Evolutionary conservation across 2,888 invertebrate species (phyloP), one percentile per base, ranked within the genome.

Genomic region (Ichneumoninae sp.): DNA sequence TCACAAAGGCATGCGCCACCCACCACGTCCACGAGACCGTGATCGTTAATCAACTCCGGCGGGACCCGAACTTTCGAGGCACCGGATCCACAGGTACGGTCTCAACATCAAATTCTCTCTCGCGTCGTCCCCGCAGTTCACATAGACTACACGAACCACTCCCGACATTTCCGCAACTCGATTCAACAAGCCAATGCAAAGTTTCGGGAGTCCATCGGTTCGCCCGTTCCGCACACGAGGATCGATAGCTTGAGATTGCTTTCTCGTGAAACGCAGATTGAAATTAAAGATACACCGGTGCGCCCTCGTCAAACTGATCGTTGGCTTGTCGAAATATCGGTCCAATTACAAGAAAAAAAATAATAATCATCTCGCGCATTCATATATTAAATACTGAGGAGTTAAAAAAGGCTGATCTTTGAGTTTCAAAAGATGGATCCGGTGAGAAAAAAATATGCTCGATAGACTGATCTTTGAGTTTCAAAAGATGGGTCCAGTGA

Each of bases 1-100:
- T 94, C 93, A 94, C 93, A 93, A 93, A 94, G 92, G 93, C 93
- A 93, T 93, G 93, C 92, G 93, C 93, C 93, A 94, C 93, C 93
- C 93, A 94, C 93, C 93, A 91, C 92, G 93, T 90, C 89, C 91
- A 90, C 91, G 91, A 90, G 91, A 89, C 90, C 89, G 88, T 84
- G 85, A 93, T 93, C 93, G 93, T 93, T 93, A 93, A 93, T 93
- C 93, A 93, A 93, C 91, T 91, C 91, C 91, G 91, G 57, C 90
- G 92, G 92, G 92, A 92, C 92, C 91, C 90, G 89, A 92, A 92
- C 92, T 92, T 91, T 92, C 91, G 89, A 92, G 91, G 91, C 90
- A 92, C 91, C 88, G 90, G 44, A 92, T 92, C 92, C 90, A 91
- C 93, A 92, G 93, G 93, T 93, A 93, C 89, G 88, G 86, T 89